These are phyloP conservation scores for Thysanoteuthis rhombus DNA, from an alignment of 2,888 invertebrate genomes.

Conservation along the genomic window DNA sequence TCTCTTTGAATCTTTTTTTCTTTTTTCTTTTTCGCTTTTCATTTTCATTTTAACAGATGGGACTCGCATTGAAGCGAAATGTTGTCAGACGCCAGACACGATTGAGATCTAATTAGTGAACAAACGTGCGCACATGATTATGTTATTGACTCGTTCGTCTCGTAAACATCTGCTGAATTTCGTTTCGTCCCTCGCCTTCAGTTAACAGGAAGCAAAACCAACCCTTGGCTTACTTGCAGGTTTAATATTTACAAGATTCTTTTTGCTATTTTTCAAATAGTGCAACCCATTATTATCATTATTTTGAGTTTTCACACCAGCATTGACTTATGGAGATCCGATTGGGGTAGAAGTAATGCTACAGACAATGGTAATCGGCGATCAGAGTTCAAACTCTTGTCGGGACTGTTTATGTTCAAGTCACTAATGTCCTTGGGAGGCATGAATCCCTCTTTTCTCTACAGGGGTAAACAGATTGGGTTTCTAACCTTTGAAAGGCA, in stretches of 20 bases:
- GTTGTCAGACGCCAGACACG: slow-evolving; percentile 12
- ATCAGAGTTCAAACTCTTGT: too few species aligned
- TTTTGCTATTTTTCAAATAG: not conserved
- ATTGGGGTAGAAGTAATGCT: too few species aligned
- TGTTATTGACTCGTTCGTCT: not conserved
- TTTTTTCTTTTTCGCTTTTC: not conserved
- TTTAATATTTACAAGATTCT: not conserved
- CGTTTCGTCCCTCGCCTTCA: not conserved
- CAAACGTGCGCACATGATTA: not conserved
- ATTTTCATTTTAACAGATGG: not conserved
- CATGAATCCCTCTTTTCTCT: too few species aligned
- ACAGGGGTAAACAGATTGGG: too few species aligned
- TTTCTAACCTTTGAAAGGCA: too few species aligned
- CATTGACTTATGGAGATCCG: too few species aligned
- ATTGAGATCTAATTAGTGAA: slow-evolving; percentile 12
- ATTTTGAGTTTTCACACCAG: too few species aligned
- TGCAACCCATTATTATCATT: too few species aligned
- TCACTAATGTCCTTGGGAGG: too few species aligned
- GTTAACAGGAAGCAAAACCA: not conserved
- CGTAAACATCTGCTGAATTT: not conserved
- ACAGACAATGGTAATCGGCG: too few species aligned
- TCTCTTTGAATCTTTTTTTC: not conserved
- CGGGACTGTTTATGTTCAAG: too few species aligned
- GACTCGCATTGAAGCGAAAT: not conserved
- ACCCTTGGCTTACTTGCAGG: not conserved